Base-by-base conservation (phyloP, 2,113 vertebrate genomes). In the Anhinga anhinga region DNA sequence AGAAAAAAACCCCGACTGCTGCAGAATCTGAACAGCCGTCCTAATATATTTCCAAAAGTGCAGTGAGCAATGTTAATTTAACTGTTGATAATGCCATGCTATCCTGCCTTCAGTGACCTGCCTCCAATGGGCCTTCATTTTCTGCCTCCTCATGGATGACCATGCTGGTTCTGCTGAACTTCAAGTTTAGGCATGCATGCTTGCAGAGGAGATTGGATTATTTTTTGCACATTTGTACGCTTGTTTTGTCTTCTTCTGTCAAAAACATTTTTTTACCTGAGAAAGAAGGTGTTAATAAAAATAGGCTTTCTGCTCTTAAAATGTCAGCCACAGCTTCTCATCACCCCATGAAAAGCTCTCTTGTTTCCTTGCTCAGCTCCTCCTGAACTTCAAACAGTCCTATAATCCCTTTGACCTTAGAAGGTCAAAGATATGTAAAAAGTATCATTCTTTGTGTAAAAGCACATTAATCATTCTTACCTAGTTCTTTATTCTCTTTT, bases 371-470 rank as follows among this genome's bases (percentile, higher is more conserved):
- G 85, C 90, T 95, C 95, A 84, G 86, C 93, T 97, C 77, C 94
- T 96, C 83, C 91, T 87, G 83, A 95, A 97, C 97, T 98, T 98
- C 97, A 98, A 97, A 97, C 94, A 93, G 89, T 90, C 74, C 91
- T 82, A 27, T 97, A 97, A 98, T 97, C 97, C 95, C 50, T 95
- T 87, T 95, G 97, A 97, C 97, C 97, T 93, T 77, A 63, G 80
- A 94, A 96, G 97, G 97, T 97, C 97, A 97, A 91, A 96, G 91
- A 96, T 93, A 92, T 86, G 97, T 92, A 96, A 95, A 95, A 97
- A 96, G 97, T 97, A 98, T 98, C 97, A 93, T 95, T 97, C 95
- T 96, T 93, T 96, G 90, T 90, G 81, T 95, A 95, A 94, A 95
- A 92, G 86, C 78, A 93, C 93, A 93, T 98, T 97, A 97, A 95